Evolutionary conservation across 1,140 invertebrate genomes (phyloP), one percentile per base, ranked within the genome.

Genomic region (Venturia canescens): DNA sequence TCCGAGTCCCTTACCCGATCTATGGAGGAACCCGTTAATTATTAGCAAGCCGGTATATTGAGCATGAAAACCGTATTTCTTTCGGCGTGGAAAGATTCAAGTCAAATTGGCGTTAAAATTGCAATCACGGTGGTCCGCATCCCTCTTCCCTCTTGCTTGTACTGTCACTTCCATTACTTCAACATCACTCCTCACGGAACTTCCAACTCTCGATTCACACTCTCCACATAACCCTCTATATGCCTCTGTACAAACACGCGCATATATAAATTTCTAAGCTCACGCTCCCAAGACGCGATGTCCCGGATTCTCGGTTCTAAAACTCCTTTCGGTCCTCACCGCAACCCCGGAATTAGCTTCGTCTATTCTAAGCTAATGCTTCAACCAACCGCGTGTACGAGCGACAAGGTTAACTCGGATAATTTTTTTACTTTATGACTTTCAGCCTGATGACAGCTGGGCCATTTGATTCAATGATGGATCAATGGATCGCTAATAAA

Each of bases 31-130:
- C 81, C 85, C 84, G 89, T 91, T 91, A 91, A 91, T 91, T 91
- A 91, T 91, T 87, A 88, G 85, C 86, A 83, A 78, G 83, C 85
- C 84, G 84, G 85, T 89, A 91, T 88, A 91, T 90, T 88, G 90
- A 90, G 90, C 90, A 90, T 91, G 90, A 91, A 90, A 91, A 88
- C 86, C 87, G 86, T 90, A 90, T 88, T 90, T 90, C 88, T 91
- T 90, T 89, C 86, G 85, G 80, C 70, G 86, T 80, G 81, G 82
- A 83, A 82, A 91, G 88, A 91, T 91, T 88, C 89, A 86, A 88
- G 89, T 92, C 87, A 90, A 92, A 91, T 90, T 91, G 90, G 86
- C 90, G 90, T 91, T 89, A 91, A 91, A 92, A 92, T 91, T 91
- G 89, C 90, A 90, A 91, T 90, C 90, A 88, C 82, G 91, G 91